Percentiles rank a stretch among this genome's conserved stretches.
Conservation (phyloP, 1,140 invertebrate genomes). For the Babylonia areolata region DNA sequence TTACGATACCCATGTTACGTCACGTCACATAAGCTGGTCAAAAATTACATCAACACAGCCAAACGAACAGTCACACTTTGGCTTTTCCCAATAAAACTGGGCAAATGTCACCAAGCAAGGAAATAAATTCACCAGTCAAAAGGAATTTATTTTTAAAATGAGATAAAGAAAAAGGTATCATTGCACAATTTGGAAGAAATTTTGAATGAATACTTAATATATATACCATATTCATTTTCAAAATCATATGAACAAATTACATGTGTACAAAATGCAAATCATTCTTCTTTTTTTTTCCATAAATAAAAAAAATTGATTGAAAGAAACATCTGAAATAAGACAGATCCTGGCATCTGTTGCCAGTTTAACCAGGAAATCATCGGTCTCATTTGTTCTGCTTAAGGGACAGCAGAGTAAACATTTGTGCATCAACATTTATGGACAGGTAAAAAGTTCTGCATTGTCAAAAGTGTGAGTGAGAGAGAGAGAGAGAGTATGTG, state of each 20-base stretch:
- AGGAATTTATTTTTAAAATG: background rate
- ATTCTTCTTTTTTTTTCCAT: too few relatives aligned
- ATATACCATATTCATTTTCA: background rate
- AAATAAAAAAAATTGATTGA: background rate
- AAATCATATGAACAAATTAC: background rate
- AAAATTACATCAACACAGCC: background rate
- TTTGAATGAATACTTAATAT: background rate
- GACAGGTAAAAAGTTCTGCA: too few relatives aligned
- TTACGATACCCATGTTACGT: background rate
- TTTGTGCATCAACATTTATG: too few relatives aligned
- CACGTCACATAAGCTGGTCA: background rate
- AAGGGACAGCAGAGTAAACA: too few relatives aligned
- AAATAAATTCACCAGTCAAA: background rate
- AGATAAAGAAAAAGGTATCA: background rate
- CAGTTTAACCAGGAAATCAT: too few relatives aligned
- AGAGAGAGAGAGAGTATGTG: too few relatives aligned
- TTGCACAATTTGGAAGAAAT: conserved; percentile 40
- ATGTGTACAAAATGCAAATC: too few relatives aligned
- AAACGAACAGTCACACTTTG: conserved; percentile 18
- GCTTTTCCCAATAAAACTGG: conserved; percentile 27
- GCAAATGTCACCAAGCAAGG: background rate
- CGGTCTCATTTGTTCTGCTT: too few relatives aligned
- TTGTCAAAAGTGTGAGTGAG: too few relatives aligned
- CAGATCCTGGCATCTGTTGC: too few relatives aligned
- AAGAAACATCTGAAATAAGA: background rate